Percentiles rank a stretch among this genome's conserved stretches.
These are phyloP conservation scores for Scylla paramamosain DNA, from an alignment of 1,140 invertebrate species.

Conservation along the genomic window DNA sequence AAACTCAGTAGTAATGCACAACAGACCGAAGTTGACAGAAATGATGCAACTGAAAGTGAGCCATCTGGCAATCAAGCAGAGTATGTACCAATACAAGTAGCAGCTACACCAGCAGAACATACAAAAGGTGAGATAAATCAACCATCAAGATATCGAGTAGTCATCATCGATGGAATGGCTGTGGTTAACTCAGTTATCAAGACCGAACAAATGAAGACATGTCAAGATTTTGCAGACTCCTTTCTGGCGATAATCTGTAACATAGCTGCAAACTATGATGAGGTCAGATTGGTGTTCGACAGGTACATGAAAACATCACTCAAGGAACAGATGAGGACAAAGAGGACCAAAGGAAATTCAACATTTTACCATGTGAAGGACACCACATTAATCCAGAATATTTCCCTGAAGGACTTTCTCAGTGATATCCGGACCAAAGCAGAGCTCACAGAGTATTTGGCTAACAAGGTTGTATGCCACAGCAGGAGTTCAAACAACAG, in stretches of 20 bases:
- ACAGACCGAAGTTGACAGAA: background rate
- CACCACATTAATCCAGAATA: constrained; percentile 54
- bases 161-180: background rate
- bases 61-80: no score
- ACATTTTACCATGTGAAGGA: constrained; percentile 53
- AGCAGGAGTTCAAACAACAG: background rate
- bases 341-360: constrained; percentile 36
- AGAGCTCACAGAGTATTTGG: constrained; percentile 44
- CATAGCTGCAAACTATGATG: background rate
- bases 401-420: constrained; percentile 53
- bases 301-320: constrained; percentile 26
- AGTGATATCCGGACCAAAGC: constrained; percentile 40
- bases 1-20: background rate
- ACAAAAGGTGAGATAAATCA: no score
- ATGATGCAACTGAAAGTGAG: constrained; percentile 26
- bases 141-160: background rate
- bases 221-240: background rate
- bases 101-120: no score
- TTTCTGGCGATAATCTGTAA: background rate
- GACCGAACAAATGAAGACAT: constrained; percentile 24
- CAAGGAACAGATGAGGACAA: constrained; percentile 47
- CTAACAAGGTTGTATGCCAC: background rate
- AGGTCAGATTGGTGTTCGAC: constrained; percentile 28
- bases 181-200: background rate
- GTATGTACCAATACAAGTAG: no score